phyloP scores from a whole-genome alignment of 2,888 invertebrate species.

The Sarcophaga rosellei region DNA sequence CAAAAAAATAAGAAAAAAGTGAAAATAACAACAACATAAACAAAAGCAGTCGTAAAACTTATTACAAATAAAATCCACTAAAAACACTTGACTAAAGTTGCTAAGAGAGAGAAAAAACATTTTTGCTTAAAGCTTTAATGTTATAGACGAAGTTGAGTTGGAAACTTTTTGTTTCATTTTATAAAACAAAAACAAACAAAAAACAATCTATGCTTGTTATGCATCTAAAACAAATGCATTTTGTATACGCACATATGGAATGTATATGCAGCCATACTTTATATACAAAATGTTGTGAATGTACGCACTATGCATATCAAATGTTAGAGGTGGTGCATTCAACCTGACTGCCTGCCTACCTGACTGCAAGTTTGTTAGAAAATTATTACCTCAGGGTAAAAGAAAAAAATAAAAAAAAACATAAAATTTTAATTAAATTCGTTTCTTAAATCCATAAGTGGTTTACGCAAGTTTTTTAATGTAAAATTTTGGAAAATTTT shows the following conservation, averaged over 20 bases:
- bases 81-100: background rate
- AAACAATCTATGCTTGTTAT: background rate
- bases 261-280: background rate
- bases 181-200: constrained; percentile 1
- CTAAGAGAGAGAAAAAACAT: background rate
- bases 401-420: no score
- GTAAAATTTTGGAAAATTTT: background rate
- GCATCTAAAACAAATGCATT: background rate
- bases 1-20: background rate
- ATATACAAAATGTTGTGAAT: constrained; percentile 10
- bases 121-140: background rate
- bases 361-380: background rate
- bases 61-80: no score
- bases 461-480: no score
- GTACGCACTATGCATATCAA: constrained; percentile 25
- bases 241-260: background rate
- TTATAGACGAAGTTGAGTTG: constrained; percentile 28
- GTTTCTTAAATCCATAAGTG: no score
- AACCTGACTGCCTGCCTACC: constrained; percentile 11
- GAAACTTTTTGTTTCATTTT: constrained; percentile 15
- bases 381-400: no score
- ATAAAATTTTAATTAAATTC: no score
- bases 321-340: background rate
- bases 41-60: background rate
- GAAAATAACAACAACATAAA: background rate